Conservation (phyloP, 2,888 invertebrate species). For the Andrena haemorrhoa region DNA sequence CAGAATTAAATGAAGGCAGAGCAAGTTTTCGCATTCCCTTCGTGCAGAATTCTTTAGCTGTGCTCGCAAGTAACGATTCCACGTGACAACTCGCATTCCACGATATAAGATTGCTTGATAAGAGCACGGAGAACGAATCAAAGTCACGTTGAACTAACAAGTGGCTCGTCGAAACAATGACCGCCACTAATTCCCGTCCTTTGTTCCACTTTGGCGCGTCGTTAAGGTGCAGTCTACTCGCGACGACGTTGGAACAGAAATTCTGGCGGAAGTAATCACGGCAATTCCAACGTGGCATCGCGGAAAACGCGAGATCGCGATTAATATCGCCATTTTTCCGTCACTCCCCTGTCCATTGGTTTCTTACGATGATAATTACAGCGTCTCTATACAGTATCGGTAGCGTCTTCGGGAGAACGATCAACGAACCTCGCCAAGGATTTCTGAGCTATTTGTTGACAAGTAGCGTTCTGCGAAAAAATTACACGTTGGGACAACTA, state of each 20-base stretch:
- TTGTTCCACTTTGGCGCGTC: not conserved
- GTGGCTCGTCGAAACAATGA: not conserved
- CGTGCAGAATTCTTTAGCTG: not conserved
- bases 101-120: not conserved
- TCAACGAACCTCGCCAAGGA: not conserved
- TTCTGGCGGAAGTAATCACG: not conserved
- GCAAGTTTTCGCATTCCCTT: not conserved
- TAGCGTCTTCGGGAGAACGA: not conserved
- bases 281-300: not conserved
- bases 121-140: not conserved
- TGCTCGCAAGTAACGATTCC: not conserved
- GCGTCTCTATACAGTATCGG: not conserved
- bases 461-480: not conserved
- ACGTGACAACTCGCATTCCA: not conserved
- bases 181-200: not conserved
- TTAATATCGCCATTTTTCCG: not conserved
- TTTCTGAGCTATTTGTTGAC: not conserved
- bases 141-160: not conserved
- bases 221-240: not conserved
- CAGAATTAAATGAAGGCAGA: not conserved
- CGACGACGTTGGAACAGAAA: not conserved
- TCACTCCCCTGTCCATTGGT: not conserved
- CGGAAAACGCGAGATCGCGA: not conserved
- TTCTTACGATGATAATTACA: slow-evolving; percentile 18
- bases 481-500: too few species aligned